Evolutionary conservation across 2,888 invertebrate genomes (phyloP), one percentile per base, ranked within the genome.

Genomic region (Epirrhoe tristata): DNA sequence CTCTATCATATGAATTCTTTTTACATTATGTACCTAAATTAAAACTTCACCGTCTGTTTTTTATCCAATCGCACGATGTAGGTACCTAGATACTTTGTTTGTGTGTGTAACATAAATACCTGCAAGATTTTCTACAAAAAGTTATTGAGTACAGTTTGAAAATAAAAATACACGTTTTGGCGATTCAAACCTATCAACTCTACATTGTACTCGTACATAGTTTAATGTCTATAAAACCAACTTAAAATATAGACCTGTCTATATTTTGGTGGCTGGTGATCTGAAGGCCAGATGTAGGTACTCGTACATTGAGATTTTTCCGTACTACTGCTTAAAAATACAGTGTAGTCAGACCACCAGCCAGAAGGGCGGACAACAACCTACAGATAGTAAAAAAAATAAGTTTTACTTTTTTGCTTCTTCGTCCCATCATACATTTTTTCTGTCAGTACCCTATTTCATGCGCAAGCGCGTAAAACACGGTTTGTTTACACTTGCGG

Each of bases 401-500:
- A n/a, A n/a, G n/a, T 24, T 24, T 24, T 24, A 24, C 24, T 24
- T 24, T 24, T 24, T 24, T 24, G 3, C 36, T 8, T 7, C 8
- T 8, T n/a, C n/a, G 4, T n/a, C 46, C n/a, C 14, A 46, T 24
- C 24, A 46, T n/a, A 14, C 14, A 14, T 24, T 58, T 65, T 66
- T 67, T 54, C 60, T 56, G 48, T 58, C 52, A 50, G 43, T 69
- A 69, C 62, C 32, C 71, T 53, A 61, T 74, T 72, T 74, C 67
- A 71, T 66, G 76, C 71, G 70, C 59, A 70, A 66, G 74, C 67
- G 73, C 61, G 72, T 77, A 69, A 79, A 64, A 64, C 60, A 64
- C 63, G 55, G 48, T 77, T 78, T 84, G 81, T 84, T 85, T 83
- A 82, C 75, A 66, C 48, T 70, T 43, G 62, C 59, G 57, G 56